Conservation (phyloP, 2,888 invertebrate species). For the Anthophora plumipes region DNA sequence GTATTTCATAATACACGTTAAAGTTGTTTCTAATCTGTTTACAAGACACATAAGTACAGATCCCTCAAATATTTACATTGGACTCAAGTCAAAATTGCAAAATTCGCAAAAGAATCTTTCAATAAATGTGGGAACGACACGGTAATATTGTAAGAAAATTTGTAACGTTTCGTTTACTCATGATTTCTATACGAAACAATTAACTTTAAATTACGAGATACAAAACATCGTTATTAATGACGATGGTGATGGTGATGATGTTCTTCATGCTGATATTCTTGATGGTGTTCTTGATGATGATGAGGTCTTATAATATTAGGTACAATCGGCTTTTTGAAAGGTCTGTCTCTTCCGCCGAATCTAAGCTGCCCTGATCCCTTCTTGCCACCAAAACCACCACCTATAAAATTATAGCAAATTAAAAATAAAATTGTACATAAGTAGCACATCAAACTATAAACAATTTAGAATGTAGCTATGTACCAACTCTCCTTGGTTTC, state of each 20-base stretch:
- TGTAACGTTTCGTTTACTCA: neutral
- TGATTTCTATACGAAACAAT: neutral
- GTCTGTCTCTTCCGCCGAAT: constrained; percentile 93
- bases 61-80: constrained; percentile 37
- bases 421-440: neutral
- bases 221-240: neutral
- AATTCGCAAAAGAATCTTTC: constrained; percentile 5
- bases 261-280: constrained; percentile 17
- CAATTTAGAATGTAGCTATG: neutral
- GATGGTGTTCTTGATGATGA: constrained; percentile 1
- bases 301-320: constrained; percentile 63
- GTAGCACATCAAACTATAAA: neutral
- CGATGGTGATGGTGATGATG: constrained; percentile 2
- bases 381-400: constrained; percentile 94
- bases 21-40: constrained; percentile 5
- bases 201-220: neutral
- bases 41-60: constrained; percentile 15
- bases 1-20: constrained; percentile 31
- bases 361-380: constrained; percentile 95
- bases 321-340: constrained; percentile 89
- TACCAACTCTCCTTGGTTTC: constrained; percentile 92
- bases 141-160: neutral
- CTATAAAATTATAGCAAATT: constrained; percentile 74
- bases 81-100: constrained; percentile 29
- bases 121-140: neutral